phyloP scores from a whole-genome alignment of 2,113 vertebrate species.

The Dicaeum eximium region DNA sequence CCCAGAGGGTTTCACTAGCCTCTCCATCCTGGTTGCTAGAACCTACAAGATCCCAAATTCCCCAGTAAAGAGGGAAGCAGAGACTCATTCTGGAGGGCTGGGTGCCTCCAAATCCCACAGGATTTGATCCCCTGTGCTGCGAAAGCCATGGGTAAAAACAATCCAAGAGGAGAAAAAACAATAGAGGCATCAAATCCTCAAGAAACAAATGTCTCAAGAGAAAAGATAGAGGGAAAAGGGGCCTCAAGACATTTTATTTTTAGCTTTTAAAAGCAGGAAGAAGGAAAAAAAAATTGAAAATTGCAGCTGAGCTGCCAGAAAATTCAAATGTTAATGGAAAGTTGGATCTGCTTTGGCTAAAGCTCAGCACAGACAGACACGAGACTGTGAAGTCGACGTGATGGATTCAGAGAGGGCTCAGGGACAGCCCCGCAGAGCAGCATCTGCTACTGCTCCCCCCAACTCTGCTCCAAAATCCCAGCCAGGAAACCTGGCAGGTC shows the following conservation, averaged over 20 bases:
- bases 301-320: slow-evolving; percentile 29
- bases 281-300: background rate
- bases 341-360: background rate
- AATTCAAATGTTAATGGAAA: slow-evolving; percentile 19
- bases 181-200: background rate
- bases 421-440: background rate
- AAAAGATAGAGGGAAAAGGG: slow-evolving; percentile 15
- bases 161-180: background rate
- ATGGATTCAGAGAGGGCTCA: background rate
- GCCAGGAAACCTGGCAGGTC: background rate
- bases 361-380: background rate
- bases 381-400: accelerated
- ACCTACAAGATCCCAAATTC: background rate
- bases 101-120: background rate
- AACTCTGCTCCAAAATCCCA: background rate
- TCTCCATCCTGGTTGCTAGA: background rate
- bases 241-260: slow-evolving; percentile 47
- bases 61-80: background rate
- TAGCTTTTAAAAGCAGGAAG: slow-evolving; percentile 56
- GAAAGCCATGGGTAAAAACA: background rate
- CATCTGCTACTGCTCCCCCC: background rate
- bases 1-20: background rate
- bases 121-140: background rate
- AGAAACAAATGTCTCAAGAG: background rate
- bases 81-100: background rate